A percentile compares a stretch with the other conserved stretches of the same genome.
phyloP scores from a whole-genome alignment of 2,888 invertebrate species.

The Podotricha telesiphe region DNA sequence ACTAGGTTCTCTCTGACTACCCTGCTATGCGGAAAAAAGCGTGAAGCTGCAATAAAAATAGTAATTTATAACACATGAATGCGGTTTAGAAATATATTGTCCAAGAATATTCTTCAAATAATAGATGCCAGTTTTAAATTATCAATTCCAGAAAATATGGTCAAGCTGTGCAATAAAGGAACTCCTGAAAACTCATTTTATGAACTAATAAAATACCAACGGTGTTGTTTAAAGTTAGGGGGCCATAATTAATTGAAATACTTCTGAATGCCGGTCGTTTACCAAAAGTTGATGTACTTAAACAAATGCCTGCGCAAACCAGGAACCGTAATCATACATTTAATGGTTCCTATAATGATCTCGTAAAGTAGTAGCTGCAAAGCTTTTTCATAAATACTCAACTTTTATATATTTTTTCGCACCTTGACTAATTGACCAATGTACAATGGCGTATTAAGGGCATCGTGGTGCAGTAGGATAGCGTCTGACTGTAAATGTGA shows the following conservation, averaged over 20 bases:
- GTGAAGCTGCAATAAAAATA: too few relatives aligned
- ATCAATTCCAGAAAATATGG: constrained; percentile 28
- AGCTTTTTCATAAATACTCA: constrained; percentile 73
- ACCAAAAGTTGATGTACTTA: constrained; percentile 77
- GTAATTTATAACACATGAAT: too few relatives aligned
- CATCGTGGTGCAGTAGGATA: too few relatives aligned
- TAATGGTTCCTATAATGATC: constrained; percentile 79
- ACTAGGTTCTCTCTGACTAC: too few relatives aligned
- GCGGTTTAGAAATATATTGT: too few relatives aligned
- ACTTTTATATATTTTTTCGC: constrained; percentile 49
- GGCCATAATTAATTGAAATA: constrained; percentile 68
- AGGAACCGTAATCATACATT: constrained; percentile 68
- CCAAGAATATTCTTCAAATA: too few relatives aligned
- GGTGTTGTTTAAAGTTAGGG: constrained; percentile 63
- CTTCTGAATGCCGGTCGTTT: constrained; percentile 69
- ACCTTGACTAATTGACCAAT: not conserved
- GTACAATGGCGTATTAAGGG: not conserved
- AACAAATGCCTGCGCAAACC: constrained; percentile 74
- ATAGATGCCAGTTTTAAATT: not conserved
- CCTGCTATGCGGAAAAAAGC: too few relatives aligned
- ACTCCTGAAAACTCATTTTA: constrained; percentile 56
- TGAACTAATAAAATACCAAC: constrained; percentile 67
- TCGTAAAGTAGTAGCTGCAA: constrained; percentile 76
- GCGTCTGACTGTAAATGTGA: too few relatives aligned
- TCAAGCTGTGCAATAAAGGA: constrained; percentile 52